A percentile compares a stretch with the other conserved stretches of the same genome.
phyloP scores from a whole-genome alignment of 2,888 invertebrate species.

The Caradrina clavipalpis region DNA sequence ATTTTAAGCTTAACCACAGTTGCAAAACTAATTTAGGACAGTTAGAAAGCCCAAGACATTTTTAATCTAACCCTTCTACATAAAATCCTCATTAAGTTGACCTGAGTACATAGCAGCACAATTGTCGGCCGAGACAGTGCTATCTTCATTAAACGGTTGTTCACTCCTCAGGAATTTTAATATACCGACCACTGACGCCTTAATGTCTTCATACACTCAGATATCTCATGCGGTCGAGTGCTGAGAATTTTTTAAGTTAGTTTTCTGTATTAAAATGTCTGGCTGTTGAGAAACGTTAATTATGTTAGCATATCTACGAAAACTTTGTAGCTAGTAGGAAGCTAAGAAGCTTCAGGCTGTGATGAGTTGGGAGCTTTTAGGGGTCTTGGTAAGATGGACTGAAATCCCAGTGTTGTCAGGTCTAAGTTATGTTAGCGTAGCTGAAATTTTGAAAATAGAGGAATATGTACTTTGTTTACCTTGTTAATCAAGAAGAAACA shows the following conservation, averaged over 20 bases:
- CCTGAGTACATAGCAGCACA: slow-evolving; percentile 10
- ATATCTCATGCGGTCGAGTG: slow-evolving; percentile 17
- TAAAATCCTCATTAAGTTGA: slow-evolving; percentile 21
- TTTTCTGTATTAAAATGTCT: slow-evolving; percentile 9
- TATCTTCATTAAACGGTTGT: slow-evolving; percentile 65
- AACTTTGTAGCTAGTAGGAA: not conserved
- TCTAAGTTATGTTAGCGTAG: too few relatives aligned
- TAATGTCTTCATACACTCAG: slow-evolving; percentile 39
- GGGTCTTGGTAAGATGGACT: too few relatives aligned
- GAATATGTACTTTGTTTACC: too few relatives aligned
- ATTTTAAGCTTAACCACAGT: too few relatives aligned
- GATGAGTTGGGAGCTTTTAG: not conserved
- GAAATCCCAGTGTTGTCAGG: too few relatives aligned
- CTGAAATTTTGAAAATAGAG: too few relatives aligned
- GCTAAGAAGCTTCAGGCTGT: not conserved
- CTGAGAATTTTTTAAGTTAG: not conserved
- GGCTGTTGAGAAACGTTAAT: slow-evolving; percentile 17
- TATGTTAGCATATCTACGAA: not conserved
- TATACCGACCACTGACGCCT: slow-evolving; percentile 57
- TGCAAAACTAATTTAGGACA: not conserved
- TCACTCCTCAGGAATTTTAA: slow-evolving; percentile 66
- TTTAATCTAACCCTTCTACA: not conserved
- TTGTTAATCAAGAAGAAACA: too few relatives aligned
- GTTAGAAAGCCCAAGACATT: not conserved
- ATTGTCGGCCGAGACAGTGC: slow-evolving; percentile 33